Percentiles rank a stretch among this genome's conserved stretches.
Evolutionary conservation across 2,113 vertebrate species (phyloP).

Genomic region (Microcebus griseorufus): DNA sequence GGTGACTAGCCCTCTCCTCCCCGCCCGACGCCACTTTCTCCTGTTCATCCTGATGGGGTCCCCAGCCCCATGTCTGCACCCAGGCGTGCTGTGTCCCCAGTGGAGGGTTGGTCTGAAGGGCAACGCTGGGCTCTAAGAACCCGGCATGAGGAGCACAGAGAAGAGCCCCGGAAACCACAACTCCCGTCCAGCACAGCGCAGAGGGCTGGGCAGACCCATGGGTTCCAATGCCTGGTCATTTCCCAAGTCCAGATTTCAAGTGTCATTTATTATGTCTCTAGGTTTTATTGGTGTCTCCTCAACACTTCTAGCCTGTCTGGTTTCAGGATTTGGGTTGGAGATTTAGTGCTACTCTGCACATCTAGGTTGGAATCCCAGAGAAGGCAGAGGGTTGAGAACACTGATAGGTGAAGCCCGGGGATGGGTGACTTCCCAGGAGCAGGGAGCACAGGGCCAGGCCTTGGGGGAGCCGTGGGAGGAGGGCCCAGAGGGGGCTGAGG

Average conservation of each 20-base stretch:
- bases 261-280: neutral
- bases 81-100: neutral
- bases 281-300: neutral
- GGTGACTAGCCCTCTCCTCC: neutral
- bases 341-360: neutral
- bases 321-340: neutral
- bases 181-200: neutral
- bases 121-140: neutral
- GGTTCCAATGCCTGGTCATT: neutral
- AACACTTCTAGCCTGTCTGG: neutral
- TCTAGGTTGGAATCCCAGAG: neutral
- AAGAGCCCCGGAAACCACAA: accelerated
- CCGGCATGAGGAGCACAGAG: no score
- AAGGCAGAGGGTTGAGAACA: neutral
- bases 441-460: accelerated
- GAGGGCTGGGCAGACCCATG: neutral
- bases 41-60: neutral
- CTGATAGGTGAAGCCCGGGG: neutral
- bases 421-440: neutral
- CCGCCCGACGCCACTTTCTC: neutral
- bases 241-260: neutral
- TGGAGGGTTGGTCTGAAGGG: neutral
- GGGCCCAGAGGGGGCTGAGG: no score
- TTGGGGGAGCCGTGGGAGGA: no score
- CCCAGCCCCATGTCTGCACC: accelerated